phyloP scores from a whole-genome alignment of 2,113 vertebrate species.

The Crotalus helleri region DNA sequence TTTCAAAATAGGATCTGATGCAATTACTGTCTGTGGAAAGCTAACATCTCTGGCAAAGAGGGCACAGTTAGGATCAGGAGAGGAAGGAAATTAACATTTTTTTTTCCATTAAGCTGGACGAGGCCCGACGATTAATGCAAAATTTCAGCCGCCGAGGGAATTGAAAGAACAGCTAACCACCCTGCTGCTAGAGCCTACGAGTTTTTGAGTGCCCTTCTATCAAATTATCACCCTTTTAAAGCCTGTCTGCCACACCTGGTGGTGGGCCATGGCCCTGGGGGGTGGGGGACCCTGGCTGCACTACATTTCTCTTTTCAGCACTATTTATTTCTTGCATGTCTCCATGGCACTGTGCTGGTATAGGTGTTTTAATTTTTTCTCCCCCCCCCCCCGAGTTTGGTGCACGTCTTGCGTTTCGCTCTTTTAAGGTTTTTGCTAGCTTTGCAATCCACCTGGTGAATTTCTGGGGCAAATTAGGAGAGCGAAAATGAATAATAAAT shows the following conservation, averaged over 20 bases:
- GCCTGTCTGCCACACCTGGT: too few species aligned
- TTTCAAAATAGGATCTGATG: background rate
- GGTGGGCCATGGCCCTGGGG: too few species aligned
- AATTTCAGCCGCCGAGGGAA: background rate
- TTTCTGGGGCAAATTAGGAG: background rate
- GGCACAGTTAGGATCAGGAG: background rate
- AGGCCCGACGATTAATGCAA: background rate
- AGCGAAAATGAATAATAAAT: background rate
- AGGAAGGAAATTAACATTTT: background rate
- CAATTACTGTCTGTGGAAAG: background rate
- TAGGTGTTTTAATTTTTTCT: background rate
- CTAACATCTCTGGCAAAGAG: background rate
- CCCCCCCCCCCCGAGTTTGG: background rate
- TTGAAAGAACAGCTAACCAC: background rate
- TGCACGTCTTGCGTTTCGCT: background rate
- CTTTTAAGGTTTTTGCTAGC: background rate
- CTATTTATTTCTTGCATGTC: too few species aligned
- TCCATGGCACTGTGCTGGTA: too few species aligned
- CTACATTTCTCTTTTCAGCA: too few species aligned
- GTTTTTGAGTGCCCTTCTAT: background rate
- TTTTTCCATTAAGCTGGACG: background rate
- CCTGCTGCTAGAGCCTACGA: background rate
- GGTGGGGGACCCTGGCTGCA: too few species aligned
- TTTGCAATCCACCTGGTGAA: background rate
- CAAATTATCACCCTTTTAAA: background rate